phyloP scores from a whole-genome alignment of 2,797 vertebrate genomes.

The Pteronotus mesoamericanus region DNA sequence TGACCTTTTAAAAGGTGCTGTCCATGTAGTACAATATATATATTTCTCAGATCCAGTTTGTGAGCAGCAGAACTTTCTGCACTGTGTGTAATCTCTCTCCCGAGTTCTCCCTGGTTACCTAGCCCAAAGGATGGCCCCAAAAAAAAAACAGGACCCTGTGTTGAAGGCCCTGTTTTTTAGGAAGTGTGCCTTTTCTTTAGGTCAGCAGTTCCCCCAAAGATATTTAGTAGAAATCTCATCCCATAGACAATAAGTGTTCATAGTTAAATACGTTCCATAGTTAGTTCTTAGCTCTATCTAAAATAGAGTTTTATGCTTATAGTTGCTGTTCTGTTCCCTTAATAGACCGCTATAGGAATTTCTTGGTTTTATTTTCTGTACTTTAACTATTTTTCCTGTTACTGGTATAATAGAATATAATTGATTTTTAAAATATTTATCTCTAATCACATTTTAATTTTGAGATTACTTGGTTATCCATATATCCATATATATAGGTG shows the following conservation, averaged over 20 bases:
- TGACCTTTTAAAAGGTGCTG: not conserved
- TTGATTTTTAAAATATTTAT: not conserved
- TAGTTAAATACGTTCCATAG: not conserved
- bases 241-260: not conserved
- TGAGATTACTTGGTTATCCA: not conserved
- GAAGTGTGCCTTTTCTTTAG: not conserved
- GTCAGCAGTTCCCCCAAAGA: not conserved
- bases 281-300: not conserved
- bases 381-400: not conserved
- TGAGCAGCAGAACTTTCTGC: not conserved
- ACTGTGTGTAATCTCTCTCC: not conserved
- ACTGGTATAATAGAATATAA: not conserved
- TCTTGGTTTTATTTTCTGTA: slow-evolving; percentile 2
- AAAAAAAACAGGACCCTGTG: not conserved
- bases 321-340: not conserved
- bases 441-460: not conserved
- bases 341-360: not conserved
- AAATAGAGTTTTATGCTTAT: not conserved
- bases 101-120: not conserved
- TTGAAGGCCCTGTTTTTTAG: not conserved
- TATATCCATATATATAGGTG: not conserved
- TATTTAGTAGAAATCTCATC: not conserved
- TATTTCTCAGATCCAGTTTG: not conserved
- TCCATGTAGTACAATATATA: not conserved
- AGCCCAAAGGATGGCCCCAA: too few species aligned